A percentile compares a stretch with the other conserved stretches of the same genome.
These are phyloP conservation scores for Drosophila neocordata DNA, from an alignment of 1,140 invertebrate species.

Conservation along the genomic window DNA sequence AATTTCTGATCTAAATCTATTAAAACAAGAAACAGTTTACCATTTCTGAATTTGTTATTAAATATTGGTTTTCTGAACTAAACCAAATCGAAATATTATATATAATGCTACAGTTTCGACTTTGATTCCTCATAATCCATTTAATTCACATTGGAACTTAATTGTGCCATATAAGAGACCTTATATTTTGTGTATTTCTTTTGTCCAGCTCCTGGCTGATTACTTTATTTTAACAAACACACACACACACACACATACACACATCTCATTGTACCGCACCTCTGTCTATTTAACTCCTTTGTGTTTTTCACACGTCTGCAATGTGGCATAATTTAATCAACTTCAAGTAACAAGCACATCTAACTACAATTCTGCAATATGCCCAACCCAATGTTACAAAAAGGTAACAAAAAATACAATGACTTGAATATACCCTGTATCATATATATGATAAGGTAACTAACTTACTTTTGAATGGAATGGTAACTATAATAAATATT, in stretches of 20 bases:
- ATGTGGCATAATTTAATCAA: conserved; percentile 74
- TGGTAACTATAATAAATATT: no score
- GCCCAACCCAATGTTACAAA: conserved; percentile 13
- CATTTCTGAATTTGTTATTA: no score
- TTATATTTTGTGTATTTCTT: not conserved
- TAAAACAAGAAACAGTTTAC: no score
- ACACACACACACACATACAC: conserved; percentile 23
- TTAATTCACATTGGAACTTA: no score
- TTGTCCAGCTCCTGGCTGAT: conserved; percentile 43
- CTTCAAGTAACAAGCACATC: conserved; percentile 43
- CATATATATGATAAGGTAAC: no score
- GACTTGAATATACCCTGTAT: not conserved
- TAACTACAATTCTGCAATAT: conserved; percentile 58
- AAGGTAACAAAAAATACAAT: not conserved
- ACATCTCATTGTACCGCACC: conserved; percentile 16
- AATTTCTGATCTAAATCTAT: no score
- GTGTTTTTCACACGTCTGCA: conserved; percentile 69
- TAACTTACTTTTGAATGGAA: no score
- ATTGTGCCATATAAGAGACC: no score
- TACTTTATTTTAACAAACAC: conserved; percentile 42
- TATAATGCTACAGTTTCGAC: no score
- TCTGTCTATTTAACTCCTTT: not conserved
- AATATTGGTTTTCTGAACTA: no score
- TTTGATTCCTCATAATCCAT: no score
- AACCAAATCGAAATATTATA: no score